Conservation (phyloP, 2,113 vertebrate species). For the Columba janthina region DNA sequence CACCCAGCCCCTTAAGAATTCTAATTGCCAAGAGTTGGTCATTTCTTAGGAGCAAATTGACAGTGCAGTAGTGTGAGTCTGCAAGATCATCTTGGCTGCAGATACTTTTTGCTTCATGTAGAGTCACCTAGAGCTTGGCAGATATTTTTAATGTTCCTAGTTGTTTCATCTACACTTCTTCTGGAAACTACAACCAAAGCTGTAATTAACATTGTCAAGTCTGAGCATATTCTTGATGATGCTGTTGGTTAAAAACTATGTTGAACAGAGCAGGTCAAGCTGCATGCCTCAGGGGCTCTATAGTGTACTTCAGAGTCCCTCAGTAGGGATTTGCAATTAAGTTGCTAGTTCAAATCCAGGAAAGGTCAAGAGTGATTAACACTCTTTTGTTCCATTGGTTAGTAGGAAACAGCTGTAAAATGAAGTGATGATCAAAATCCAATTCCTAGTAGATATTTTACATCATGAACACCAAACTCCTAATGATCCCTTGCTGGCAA, state of each 20-base stretch:
- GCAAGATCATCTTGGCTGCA: conserved; percentile 17
- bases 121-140: background rate
- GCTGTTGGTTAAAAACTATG: background rate
- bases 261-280: background rate
- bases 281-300: background rate
- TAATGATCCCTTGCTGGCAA: conserved; percentile 26
- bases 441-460: conserved; percentile 42
- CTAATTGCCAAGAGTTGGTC: background rate
- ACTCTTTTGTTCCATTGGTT: conserved; percentile 11
- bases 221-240: background rate
- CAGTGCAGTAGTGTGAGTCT: background rate
- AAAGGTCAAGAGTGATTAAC: conserved; percentile 57
- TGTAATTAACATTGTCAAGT: conserved; percentile 10
- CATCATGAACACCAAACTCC: conserved; percentile 16
- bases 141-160: background rate
- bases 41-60: conserved; percentile 25
- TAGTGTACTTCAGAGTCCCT: background rate
- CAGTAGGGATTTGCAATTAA: conserved; percentile 20
- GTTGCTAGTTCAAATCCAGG: background rate
- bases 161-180: background rate
- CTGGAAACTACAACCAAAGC: background rate
- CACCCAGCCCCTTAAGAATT: conserved; percentile 22
- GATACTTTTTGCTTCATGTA: background rate
- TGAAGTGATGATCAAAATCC: conserved; percentile 43
- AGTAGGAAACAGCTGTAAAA: conserved; percentile 49